Percentiles rank a stretch among this genome's conserved stretches.
Evolutionary conservation across 2,797 vertebrate genomes (phyloP).

Genomic region (Ambastaia sidthimunki): DNA sequence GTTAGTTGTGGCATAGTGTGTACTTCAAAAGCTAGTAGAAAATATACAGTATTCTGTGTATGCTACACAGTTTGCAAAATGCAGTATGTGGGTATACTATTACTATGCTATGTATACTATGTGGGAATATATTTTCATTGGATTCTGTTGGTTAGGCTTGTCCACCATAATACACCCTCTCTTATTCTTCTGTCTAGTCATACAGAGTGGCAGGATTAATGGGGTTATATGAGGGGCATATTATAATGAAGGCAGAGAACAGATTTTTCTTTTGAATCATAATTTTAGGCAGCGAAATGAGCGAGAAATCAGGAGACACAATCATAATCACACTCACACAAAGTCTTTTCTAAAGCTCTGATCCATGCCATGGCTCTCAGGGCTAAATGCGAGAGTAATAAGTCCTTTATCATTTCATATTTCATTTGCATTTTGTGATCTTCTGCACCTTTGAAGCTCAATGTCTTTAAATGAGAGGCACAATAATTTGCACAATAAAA

Average conservation of each 20-base stretch:
- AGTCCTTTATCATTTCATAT: conserved; percentile 27
- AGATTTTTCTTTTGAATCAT: neutral
- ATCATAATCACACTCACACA: conserved; percentile 7
- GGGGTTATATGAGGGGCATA: neutral
- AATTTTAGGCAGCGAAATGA: conserved; percentile 1
- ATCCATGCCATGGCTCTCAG: conserved; percentile 12
- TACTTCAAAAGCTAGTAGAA: neutral
- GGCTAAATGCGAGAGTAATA: conserved; percentile 47
- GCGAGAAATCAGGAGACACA: neutral
- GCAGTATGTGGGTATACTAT: no score
- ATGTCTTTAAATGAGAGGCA: neutral
- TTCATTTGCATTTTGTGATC: conserved; percentile 9
- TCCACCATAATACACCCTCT: neutral
- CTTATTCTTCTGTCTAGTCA: neutral
- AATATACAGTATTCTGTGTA: neutral
- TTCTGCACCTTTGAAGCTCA: conserved; percentile 16
- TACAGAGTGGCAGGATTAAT: neutral
- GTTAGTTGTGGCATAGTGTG: neutral
- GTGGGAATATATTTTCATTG: neutral
- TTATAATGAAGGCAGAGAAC: neutral
- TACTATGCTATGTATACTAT: neutral
- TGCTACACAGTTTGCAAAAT: neutral
- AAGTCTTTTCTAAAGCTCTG: conserved; percentile 12
- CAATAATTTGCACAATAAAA: neutral
- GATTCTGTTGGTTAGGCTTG: neutral